Base-by-base conservation (phyloP, 2,113 vertebrate genomes). In the Meleagris gallopavo region DNA sequence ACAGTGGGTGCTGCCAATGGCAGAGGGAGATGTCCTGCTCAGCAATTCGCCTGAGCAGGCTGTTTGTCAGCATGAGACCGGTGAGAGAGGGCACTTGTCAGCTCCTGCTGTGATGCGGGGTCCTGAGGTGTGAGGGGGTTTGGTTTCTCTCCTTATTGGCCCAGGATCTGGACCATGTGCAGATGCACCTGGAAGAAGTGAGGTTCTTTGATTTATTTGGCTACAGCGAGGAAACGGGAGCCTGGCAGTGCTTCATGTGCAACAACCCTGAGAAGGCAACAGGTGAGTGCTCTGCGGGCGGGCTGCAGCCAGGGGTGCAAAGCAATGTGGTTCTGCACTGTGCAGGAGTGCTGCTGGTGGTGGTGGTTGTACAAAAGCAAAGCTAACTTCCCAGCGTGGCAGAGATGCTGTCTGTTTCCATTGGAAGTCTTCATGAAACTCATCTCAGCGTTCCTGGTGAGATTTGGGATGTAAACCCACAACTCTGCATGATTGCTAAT, bases 231-330 rank as follows among this genome's bases (percentile, higher is more conserved):
- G 98, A 98, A 86, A 97, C 98, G 3, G 98, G 97, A 43, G 87
- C 97, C 0, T 99, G 99, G 99, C 98, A 99, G 25, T 99, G 99
- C 95, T 99, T 99, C 98, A 99, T 99, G 99, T 99, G 99, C 90
- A 99, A 99, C 96, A 98, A 99, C 97, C 99, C 99, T 0, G 99
- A 99, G 76, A 99, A 98, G 94, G 99, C 99, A 50, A 96, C 98
- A 66, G 98, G 99, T 99, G 96, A 97, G 97, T 22, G 10, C 34
- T 29, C 10, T 38, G 43, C 30, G 20, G 27, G 43, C 36, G 52
- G 30, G 41, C 22, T 55, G 80, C 4, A 41, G 20, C 1, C 41
- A 41, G 36, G 30, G 45, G 3, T 5, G 52, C 29, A 1, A 17
- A 20, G 1, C 3, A 1, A 32, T 30, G 34, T 4, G 14, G 21